Conservation (phyloP, 2,113 vertebrate genomes). For the Xenopus laevis region DNA sequence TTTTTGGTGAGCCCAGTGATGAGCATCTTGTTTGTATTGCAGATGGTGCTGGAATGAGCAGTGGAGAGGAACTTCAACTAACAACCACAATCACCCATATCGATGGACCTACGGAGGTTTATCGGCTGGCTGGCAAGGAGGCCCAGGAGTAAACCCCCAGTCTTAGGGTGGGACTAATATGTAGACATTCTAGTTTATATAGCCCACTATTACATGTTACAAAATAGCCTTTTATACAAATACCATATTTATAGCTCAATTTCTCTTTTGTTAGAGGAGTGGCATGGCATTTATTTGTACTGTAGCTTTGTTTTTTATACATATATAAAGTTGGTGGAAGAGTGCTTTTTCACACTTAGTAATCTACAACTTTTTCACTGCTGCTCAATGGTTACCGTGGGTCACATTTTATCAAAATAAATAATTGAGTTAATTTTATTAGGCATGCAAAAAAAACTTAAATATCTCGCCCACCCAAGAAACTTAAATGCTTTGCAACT, state of each 20-base stretch:
- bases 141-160: constrained; percentile 75
- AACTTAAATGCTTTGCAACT: too few relatives aligned
- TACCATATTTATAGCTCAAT: constrained; percentile 32
- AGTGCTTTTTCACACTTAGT: neutral
- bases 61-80: constrained; percentile 87
- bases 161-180: neutral
- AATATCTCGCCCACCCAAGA: too few relatives aligned
- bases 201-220: constrained; percentile 15
- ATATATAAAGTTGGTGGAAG: constrained; percentile 20
- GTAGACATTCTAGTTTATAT: constrained; percentile 27
- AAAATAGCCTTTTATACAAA: neutral
- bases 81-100: constrained; percentile 93
- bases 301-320: constrained; percentile 24
- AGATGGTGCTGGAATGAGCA: constrained; percentile 77
- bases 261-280: constrained; percentile 30
- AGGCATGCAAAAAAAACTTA: too few relatives aligned
- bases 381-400: neutral
- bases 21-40: constrained; percentile 31
- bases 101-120: constrained; percentile 88
- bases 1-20: neutral
- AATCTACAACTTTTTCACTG: neutral
- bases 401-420: too few relatives aligned
- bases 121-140: constrained; percentile 89
- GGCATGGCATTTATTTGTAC: constrained; percentile 21
- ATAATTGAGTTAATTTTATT: too few relatives aligned